Evolutionary conservation across 2,797 vertebrate genomes (phyloP), one percentile per base, ranked within the genome.

Genomic region (Myioborus miniatus): DNA sequence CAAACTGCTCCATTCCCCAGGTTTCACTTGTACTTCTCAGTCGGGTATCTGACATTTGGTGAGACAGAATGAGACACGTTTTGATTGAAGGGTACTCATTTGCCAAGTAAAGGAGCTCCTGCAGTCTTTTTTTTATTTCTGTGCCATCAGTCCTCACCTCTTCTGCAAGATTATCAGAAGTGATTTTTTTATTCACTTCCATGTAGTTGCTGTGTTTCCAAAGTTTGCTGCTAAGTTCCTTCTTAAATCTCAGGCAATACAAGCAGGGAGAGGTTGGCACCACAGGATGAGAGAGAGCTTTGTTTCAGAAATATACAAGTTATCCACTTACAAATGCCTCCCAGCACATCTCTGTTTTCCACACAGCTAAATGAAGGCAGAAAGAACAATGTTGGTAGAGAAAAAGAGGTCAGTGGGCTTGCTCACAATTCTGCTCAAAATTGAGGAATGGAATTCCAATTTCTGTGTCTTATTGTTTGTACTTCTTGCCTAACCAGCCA

Each of bases 41-140:
- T 64, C 49, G 64, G 39, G 70, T 90, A 53, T 75, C 72, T 93
- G 77, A 72, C 63, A 78, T 83, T 91, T 82, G 47, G 86, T 89
- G 83, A 94, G 68, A 58, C 50, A 91, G 89, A 94, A 91, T 6
- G 59, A 89, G 74, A 68, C 27, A 17, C 1, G 1, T 39, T 85
- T 89, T 95, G 68, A 83, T 74, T 85, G 87, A 95, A 89, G 71
- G 70, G 49, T 80, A 23, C 44, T 6, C 56, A 29, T 80, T 91
- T 89, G 82, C 75, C 87, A 94, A 89, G 67, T 22, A 69, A 56
- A 90, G 52, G 34, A 67, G 9, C 29, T 89, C 78, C 32, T 75
- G 41, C 19, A 89, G 67, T 63, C 55, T 1, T 39, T 19, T 75
- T 62, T 44, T 74, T 46, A 46, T 52, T 43, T 1, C 9, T 5